Evolutionary conservation across 2,797 vertebrate genomes (phyloP), one percentile per base, ranked within the genome.

Genomic region (Macropodus opercularis): DNA sequence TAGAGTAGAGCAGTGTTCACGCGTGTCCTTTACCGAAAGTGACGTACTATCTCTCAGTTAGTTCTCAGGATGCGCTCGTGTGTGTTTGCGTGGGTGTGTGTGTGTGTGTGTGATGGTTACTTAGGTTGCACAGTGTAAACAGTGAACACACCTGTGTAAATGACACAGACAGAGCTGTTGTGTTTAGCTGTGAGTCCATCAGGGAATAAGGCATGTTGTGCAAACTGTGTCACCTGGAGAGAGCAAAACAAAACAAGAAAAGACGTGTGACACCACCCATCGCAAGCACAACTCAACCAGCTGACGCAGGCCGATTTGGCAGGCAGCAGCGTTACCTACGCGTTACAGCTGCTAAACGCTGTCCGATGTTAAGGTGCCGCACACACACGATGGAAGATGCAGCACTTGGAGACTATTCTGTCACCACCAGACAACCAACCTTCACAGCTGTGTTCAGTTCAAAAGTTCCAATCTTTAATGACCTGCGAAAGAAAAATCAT

Each of bases 111-210:
- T 47, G 59, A 79, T 85, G 85, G 85, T 90, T 89, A 72, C 85
- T 88, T 86, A 74, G 85, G 87, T 85, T 84, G 80, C 82, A 56
- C 78, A 87, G 73, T 85, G 87, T 75, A 91, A 92, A 92, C 80
- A 90, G 36, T 82, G 67, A 75, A 86, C 75, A 81, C 90, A 91
- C 90, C 90, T 91, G 89, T 90, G 90, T 85, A 92, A 92, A 93
- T 90, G 86, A 82, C 83, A 91, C 57, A 85, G 21, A 67, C 69
- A 64, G 77, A 65, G 75, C 72, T 86, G 75, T 84, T 86, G 81
- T 87, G 86, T 90, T 87, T 72, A 81, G 66, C 71, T 78, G 63
- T 27, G 63, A 81, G 72, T 62, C 72, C 85, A 74, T 81, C 76
- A 41, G 84, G 87, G 87, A 89, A 86, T 77, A 80, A 82, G 76